These are phyloP conservation scores for Elaphurus davidianus DNA, from an alignment of 2,113 vertebrate species.

Conservation along the genomic window DNA sequence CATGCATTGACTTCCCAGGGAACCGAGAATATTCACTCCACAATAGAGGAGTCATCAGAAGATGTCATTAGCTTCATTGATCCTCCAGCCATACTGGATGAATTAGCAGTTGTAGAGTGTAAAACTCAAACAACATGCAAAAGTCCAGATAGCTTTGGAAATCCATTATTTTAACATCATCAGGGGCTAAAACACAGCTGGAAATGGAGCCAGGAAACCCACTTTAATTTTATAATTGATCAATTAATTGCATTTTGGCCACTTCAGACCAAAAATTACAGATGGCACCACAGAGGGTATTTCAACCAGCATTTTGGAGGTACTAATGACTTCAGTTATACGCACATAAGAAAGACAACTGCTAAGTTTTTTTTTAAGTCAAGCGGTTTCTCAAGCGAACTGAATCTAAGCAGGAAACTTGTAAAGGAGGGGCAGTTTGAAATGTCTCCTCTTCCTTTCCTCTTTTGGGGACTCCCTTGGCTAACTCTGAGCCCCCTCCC, in stretches of 20 bases:
- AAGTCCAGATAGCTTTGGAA: constrained; percentile 45
- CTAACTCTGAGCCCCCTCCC: background rate
- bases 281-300: background rate
- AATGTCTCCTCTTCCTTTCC: background rate
- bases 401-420: background rate
- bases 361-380: background rate
- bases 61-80: constrained; percentile 46
- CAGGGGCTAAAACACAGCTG: background rate
- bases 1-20: background rate
- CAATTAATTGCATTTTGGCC: background rate
- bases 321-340: background rate
- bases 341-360: background rate
- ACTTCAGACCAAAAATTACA: background rate
- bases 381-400: background rate
- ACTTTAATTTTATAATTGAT: constrained; percentile 53
- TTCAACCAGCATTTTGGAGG: background rate
- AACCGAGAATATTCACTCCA: constrained; percentile 34
- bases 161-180: constrained; percentile 34
- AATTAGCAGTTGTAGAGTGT: background rate
- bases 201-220: background rate
- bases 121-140: constrained; percentile 14
- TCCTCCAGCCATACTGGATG: background rate
- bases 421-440: background rate
- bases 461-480: background rate
- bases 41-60: background rate